Percentiles rank a stretch among this genome's conserved stretches.
Evolutionary conservation across 2,888 invertebrate genomes (phyloP).

Genomic region (Dioctria rufipes): DNA sequence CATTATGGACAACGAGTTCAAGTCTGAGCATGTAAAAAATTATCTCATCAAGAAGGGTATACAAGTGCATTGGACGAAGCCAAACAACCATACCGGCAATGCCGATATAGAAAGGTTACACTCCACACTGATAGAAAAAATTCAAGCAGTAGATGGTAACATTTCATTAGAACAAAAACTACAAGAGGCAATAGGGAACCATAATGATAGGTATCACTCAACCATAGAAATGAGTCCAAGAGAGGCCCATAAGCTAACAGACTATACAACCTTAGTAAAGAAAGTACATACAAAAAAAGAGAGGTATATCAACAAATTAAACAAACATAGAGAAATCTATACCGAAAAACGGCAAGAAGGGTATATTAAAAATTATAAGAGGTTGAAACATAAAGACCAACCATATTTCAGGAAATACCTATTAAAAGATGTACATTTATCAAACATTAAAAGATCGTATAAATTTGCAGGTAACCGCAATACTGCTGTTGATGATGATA

Average conservation of each 20-base stretch:
- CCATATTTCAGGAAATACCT: not conserved
- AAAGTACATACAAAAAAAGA: not conserved
- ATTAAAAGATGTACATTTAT: not conserved
- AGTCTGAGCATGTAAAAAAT: not conserved
- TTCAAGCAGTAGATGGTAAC: not conserved
- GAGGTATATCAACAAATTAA: not conserved
- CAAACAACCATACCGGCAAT: too few species aligned
- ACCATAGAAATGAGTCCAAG: conserved; percentile 5
- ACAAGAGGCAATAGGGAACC: not conserved
- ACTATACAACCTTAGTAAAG: not conserved
- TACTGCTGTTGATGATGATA: conserved; percentile 2
- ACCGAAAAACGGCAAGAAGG: not conserved
- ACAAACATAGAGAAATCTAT: not conserved
- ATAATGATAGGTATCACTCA: conserved; percentile 4
- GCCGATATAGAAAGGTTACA: too few species aligned
- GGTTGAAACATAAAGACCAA: not conserved
- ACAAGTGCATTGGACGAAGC: not conserved
- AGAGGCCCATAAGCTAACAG: not conserved
- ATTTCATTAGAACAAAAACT: not conserved
- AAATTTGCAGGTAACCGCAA: not conserved
- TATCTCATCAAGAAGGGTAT: not conserved
- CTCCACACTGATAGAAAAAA: not conserved
- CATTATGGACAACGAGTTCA: not conserved
- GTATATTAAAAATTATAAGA: not conserved
- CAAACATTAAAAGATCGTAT: not conserved